phyloP scores from a whole-genome alignment of 2,797 vertebrate genomes.

The Danio choprae region DNA sequence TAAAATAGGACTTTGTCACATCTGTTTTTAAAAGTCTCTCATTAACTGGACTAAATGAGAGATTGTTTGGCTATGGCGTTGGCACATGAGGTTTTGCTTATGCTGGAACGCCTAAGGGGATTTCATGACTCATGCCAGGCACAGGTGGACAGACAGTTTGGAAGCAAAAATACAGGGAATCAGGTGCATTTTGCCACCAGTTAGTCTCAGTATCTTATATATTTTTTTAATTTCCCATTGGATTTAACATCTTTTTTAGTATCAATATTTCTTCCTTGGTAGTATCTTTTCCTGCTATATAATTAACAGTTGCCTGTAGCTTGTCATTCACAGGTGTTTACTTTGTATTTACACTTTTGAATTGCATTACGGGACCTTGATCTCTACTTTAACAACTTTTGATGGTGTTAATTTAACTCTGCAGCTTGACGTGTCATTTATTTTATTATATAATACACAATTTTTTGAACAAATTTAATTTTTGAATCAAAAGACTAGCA shows the following conservation, averaged over 20 bases:
- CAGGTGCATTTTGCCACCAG: constrained; percentile 9
- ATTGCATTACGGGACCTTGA: too few species aligned
- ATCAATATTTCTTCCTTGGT: neutral
- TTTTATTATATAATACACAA: too few species aligned
- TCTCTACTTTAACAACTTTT: too few species aligned
- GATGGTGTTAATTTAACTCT: too few species aligned
- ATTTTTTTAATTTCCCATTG: neutral
- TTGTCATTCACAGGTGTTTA: neutral
- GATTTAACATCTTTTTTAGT: neutral
- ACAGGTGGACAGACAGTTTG: constrained; percentile 22
- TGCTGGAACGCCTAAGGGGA: constrained; percentile 28
- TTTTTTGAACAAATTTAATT: too few species aligned
- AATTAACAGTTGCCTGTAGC: neutral
- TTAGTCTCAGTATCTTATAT: neutral
- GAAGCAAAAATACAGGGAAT: constrained; percentile 26
- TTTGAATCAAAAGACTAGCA: too few species aligned
- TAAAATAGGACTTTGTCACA: neutral
- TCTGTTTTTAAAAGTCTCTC: neutral
- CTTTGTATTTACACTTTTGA: too few species aligned
- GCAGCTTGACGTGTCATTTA: too few species aligned
- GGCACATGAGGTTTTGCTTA: constrained; percentile 41
- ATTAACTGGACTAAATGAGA: neutral
- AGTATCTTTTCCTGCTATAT: neutral
- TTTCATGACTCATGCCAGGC: constrained; percentile 41
- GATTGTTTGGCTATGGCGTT: constrained; percentile 9